Conservation (phyloP, 2,797 vertebrate genomes). For the Poecilia gillii region DNA sequence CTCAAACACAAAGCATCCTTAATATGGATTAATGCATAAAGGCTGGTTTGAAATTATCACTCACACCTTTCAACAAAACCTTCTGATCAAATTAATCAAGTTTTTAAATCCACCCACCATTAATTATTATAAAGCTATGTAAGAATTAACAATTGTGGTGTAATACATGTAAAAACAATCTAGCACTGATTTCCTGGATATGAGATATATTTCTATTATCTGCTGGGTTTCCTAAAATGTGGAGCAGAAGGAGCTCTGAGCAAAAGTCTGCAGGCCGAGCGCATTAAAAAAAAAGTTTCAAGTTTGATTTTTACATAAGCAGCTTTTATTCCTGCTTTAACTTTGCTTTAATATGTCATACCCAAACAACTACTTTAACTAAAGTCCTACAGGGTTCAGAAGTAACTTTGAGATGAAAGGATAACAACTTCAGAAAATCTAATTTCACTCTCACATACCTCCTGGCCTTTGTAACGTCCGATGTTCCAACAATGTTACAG, state of each 20-base stretch:
- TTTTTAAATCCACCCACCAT: too few relatives aligned
- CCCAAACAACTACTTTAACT: background rate
- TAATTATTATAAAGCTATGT: background rate
- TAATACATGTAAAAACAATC: background rate
- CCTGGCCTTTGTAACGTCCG: constrained; percentile 52
- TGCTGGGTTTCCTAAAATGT: constrained; percentile 9
- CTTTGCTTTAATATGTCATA: background rate
- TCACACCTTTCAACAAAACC: background rate
- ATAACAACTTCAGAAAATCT: background rate
- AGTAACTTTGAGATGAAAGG: background rate
- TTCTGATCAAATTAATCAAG: background rate
- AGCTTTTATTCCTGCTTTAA: background rate
- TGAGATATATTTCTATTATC: background rate
- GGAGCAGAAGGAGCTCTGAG: constrained; percentile 43
- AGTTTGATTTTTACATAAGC: background rate
- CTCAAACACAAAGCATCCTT: too few relatives aligned
- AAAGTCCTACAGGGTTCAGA: background rate
- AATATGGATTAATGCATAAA: background rate
- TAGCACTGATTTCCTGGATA: background rate
- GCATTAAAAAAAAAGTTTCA: too few relatives aligned
- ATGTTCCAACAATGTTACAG: constrained; percentile 48
- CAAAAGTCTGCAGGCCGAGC: constrained; percentile 9
- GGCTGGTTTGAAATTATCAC: background rate
- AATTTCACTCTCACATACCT: constrained; percentile 61
- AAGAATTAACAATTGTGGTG: background rate